Evolutionary conservation across 2,113 vertebrate species (phyloP).

Genomic region (Hemibagrus wyckioides): DNA sequence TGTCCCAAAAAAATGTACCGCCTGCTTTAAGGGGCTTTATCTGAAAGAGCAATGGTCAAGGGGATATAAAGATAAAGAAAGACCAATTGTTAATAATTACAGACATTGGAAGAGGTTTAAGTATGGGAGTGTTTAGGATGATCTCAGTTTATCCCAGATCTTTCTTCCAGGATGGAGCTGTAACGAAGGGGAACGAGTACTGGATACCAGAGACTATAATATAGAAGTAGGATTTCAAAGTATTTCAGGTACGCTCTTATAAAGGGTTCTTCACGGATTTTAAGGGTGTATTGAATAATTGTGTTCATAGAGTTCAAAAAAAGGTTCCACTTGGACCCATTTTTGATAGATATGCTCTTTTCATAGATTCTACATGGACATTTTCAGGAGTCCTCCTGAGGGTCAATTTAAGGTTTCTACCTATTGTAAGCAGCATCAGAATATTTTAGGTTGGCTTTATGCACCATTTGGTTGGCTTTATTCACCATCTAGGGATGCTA

Average conservation of each 20-base stretch:
- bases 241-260: slow-evolving; percentile 18
- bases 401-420: background rate
- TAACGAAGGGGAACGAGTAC: background rate
- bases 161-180: slow-evolving; percentile 32
- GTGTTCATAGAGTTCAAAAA: background rate
- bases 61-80: slow-evolving; percentile 49
- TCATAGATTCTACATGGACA: background rate
- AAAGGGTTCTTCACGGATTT: background rate
- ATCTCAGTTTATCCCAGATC: slow-evolving; percentile 36
- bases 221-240: background rate
- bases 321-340: background rate
- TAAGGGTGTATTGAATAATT: background rate
- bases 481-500: background rate
- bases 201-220: background rate
- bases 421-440: background rate
- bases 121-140: slow-evolving; percentile 35
- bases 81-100: slow-evolving; percentile 77
- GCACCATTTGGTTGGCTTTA: too few species aligned
- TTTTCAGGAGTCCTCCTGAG: background rate
- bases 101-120: slow-evolving; percentile 64
- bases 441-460: background rate
- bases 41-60: slow-evolving; percentile 74
- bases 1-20: slow-evolving; percentile 28
- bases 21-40: slow-evolving; percentile 60
- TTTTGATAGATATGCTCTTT: background rate